These are phyloP conservation scores for Aselliscus stoliczkanus DNA, from an alignment of 2,797 vertebrate genomes.

Conservation along the genomic window DNA sequence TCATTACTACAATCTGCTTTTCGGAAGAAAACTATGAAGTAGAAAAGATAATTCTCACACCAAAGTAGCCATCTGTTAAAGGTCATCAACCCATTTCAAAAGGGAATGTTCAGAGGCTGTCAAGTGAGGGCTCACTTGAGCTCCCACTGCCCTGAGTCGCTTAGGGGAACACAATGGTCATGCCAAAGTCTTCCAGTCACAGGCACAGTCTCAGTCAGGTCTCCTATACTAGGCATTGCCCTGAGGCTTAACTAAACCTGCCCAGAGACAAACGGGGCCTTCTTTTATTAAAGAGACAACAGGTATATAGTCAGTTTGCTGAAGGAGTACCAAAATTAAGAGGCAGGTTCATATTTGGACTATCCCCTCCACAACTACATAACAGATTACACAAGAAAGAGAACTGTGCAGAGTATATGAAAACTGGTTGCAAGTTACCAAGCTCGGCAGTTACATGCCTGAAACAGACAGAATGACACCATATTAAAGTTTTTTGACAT, in stretches of 20 bases:
- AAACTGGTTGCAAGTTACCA: not conserved
- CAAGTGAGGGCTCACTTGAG: not conserved
- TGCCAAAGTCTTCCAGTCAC: conserved; percentile 57
- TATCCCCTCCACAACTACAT: not conserved
- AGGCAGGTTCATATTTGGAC: not conserved
- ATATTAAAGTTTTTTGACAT: not conserved
- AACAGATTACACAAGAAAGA: not conserved
- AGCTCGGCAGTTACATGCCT: not conserved
- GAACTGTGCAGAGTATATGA: not conserved
- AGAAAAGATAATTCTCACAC: conserved; percentile 43
- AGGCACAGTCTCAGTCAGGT: conserved; percentile 60
- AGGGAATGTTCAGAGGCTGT: not conserved
- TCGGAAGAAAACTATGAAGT: conserved; percentile 19
- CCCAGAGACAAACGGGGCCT: conserved; percentile 72
- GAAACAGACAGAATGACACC: not conserved
- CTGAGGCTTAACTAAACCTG: conserved; percentile 78
- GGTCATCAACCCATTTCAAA: conserved; percentile 8
- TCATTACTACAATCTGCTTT: not conserved
- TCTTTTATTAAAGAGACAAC: conserved; percentile 50
- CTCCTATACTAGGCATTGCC: conserved; percentile 51
- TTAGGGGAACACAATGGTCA: conserved; percentile 40
- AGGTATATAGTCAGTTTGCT: not conserved
- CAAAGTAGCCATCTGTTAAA: conserved; percentile 24
- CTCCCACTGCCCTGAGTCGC: not conserved
- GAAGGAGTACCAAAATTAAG: conserved; percentile 2